phyloP scores from a whole-genome alignment of 2,797 vertebrate genomes.

The Chrosomus eos region DNA sequence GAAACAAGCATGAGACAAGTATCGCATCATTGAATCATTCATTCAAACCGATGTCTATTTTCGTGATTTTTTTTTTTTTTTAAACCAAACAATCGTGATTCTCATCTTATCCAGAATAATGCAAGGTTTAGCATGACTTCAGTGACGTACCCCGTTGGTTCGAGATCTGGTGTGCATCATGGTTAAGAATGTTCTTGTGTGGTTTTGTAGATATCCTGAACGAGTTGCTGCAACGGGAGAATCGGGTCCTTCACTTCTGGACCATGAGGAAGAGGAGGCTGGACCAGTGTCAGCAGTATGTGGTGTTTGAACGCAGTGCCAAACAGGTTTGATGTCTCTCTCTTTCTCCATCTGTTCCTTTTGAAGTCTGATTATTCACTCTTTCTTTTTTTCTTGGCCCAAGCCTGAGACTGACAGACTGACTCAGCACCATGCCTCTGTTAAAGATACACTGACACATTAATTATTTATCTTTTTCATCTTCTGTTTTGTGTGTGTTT shows the following conservation, averaged over 20 bases:
- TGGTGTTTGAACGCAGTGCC: constrained; percentile 97
- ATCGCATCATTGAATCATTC: not conserved
- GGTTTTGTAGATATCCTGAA: constrained; percentile 75
- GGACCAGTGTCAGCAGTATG: constrained; percentile 97
- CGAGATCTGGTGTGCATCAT: constrained; percentile 87
- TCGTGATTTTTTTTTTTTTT: not conserved
- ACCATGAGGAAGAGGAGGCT: constrained; percentile 95
- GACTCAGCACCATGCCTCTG: constrained; percentile 18
- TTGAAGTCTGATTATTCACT: not conserved
- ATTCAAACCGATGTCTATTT: not conserved
- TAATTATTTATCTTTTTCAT: constrained; percentile 30
- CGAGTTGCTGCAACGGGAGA: constrained; percentile 96
- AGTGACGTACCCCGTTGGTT: constrained; percentile 78
- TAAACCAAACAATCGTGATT: accelerated
- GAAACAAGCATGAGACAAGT: not conserved
- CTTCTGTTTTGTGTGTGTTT: not conserved
- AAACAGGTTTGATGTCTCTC: constrained; percentile 78
- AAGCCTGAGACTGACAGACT: constrained; percentile 23
- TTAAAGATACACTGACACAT: constrained; percentile 36
- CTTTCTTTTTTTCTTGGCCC: constrained; percentile 1
- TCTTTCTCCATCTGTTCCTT: constrained; percentile 3
- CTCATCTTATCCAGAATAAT: not conserved
- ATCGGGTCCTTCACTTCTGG: constrained; percentile 97
- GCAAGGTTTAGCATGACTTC: constrained; percentile 54
- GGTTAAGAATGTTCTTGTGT: constrained; percentile 57